Percentiles rank a stretch among this genome's conserved stretches.
Evolutionary conservation across 2,113 vertebrate species (phyloP).

Genomic region (Etheostoma cragini): DNA sequence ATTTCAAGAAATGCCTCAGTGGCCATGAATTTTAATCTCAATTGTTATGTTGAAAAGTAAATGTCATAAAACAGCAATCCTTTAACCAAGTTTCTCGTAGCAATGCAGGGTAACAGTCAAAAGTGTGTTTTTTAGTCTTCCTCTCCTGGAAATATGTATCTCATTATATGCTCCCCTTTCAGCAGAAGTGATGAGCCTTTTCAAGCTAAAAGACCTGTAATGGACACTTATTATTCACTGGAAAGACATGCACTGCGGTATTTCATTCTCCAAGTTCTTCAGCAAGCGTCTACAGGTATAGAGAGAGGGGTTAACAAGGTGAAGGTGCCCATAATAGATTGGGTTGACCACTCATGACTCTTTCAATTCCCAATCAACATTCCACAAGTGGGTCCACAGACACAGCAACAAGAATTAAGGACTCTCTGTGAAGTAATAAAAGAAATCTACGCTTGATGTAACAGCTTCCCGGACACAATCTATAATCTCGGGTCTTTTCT

Average conservation of each 20-base stretch:
- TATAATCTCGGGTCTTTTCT: not conserved
- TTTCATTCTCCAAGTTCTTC: constrained; percentile 37
- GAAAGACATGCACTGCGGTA: constrained; percentile 25
- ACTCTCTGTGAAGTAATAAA: not conserved
- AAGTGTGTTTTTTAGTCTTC: not conserved
- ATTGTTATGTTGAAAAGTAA: not conserved
- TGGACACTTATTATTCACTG: constrained; percentile 39
- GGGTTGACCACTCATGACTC: constrained; percentile 8
- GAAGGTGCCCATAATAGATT: constrained; percentile 42
- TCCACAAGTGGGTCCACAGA: not conserved
- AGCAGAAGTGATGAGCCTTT: constrained; percentile 13
- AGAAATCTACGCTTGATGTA: not conserved
- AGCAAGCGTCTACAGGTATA: not conserved
- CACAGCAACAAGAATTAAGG: not conserved
- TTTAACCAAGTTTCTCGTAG: not conserved
- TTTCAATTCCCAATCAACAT: constrained; percentile 10
- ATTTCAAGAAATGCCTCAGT: not conserved
- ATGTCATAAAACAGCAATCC: constrained; percentile 12
- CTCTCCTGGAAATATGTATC: constrained; percentile 19
- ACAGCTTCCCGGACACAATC: not conserved
- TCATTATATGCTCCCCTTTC: constrained; percentile 34
- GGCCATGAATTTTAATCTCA: not conserved
- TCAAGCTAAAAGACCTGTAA: constrained; percentile 34
- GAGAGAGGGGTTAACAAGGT: constrained; percentile 52
- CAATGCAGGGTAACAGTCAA: not conserved